phyloP scores from a whole-genome alignment of 2,888 invertebrate genomes.

The Coelopa pilipes region DNA sequence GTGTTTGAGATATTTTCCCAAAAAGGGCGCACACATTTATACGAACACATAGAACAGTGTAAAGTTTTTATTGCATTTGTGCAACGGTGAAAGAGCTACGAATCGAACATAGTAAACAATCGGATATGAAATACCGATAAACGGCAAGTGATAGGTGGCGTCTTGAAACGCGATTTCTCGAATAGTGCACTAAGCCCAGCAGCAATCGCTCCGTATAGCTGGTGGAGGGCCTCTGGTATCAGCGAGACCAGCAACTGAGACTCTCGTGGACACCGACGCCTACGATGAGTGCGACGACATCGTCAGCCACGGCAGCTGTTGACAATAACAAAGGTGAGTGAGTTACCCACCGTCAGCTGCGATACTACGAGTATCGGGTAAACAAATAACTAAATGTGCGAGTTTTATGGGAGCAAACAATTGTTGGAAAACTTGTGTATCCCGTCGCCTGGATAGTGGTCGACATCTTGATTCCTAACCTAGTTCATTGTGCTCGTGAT shows the following conservation, averaged over 20 bases:
- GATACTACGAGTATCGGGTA: neutral
- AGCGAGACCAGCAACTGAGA: neutral
- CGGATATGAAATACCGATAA: neutral
- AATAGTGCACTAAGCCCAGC: neutral
- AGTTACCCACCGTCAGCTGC: neutral
- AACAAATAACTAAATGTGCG: neutral
- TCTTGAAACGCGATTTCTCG: neutral
- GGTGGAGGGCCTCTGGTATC: too few relatives aligned
- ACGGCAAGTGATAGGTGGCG: neutral
- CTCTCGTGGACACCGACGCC: constrained; percentile 15
- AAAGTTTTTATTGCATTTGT: constrained; percentile 2
- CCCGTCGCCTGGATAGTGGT: neutral
- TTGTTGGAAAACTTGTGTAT: constrained; percentile 19
- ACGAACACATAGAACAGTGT: constrained; percentile 2
- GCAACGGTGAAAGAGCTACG: neutral
- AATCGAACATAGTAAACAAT: constrained; percentile 5
- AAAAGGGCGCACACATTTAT: neutral
- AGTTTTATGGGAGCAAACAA: neutral
- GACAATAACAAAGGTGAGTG: constrained; percentile 19
- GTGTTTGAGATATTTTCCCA: constrained; percentile 14
- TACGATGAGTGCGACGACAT: constrained; percentile 19
- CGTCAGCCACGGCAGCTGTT: neutral
- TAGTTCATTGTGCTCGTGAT: constrained; percentile 15
- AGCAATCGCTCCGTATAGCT: too few relatives aligned
- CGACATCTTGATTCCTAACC: constrained; percentile 34